Base-by-base conservation (phyloP, 2,113 vertebrate species). In the Chauna torquata region DNA sequence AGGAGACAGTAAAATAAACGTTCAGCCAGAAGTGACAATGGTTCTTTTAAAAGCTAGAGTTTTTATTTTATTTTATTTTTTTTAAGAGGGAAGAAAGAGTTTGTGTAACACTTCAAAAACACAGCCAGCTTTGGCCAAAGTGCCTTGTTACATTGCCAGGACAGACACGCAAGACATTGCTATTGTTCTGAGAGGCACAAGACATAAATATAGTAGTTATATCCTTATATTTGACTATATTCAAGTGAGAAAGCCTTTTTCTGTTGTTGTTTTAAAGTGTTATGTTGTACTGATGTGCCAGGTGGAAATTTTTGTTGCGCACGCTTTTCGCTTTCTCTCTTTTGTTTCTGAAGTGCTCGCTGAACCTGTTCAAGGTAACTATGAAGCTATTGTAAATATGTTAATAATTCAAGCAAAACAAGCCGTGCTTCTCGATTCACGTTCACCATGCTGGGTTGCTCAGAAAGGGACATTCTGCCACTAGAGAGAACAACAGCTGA, bases 1-100 rank as follows among this genome's bases (percentile, higher is more conserved):
- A 64, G 94, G 95, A 96, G 97, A 92, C 92, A 70, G 86, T 95
- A 97, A 97, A 97, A 97, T 96, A 98, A 98, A 97, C 97, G 97
- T 97, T 94, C 88, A 94, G 32, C 86, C 40, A 92, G 69, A 95
- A 97, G 94, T 82, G 96, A 97, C 96, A 97, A 95, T 94, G 85
- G 86, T 64, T 92, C 95, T 92, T 97, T 98, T 96, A 97, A 98
- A 98, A 97, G 79, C 62, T 76, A 96, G 79, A 80, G 54, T 55
- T 58, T 28, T 42, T 68, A 38, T 16, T 3, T 12, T n/a, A 20
- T 11, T 24, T 72, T 54, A n/a, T 81, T 84, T 93, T 61, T 65
- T 66, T 24, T 11, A 47, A 79, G 88, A 78, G 80, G 45, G n/a
- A 93, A 96, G 85, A 86, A 92, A 77, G 89, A 88, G 66, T 95